Conservation (phyloP, 2,113 vertebrate genomes). For the Gallinago jamesoni region DNA sequence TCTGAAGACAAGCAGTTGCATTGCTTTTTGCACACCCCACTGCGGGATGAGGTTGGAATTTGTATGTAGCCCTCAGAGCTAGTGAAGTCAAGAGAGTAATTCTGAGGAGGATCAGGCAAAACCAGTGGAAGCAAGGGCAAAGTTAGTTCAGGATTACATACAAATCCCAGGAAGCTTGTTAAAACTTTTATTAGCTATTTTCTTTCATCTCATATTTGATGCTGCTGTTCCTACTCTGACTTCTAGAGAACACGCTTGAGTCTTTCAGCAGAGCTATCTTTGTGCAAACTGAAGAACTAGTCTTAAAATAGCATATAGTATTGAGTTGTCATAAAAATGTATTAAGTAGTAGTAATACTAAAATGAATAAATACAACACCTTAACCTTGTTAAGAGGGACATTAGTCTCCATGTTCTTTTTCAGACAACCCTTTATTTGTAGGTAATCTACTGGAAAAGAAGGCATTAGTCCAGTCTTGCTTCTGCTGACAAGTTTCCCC, state of each 20-base stretch:
- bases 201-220: neutral
- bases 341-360: neutral
- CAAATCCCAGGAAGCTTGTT: neutral
- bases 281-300: neutral
- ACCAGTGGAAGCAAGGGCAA: neutral
- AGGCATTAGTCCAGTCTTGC: neutral
- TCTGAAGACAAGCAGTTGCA: neutral
- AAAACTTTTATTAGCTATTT: neutral
- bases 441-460: neutral
- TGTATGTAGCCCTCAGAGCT: neutral
- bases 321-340: neutral
- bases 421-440: neutral
- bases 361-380: neutral
- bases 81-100: neutral
- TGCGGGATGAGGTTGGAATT: neutral
- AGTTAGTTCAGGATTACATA: neutral
- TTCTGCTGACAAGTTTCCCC: neutral
- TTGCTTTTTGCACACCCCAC: fast-evolving
- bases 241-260: neutral
- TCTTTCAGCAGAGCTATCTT: neutral
- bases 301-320: neutral
- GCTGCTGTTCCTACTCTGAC: neutral
- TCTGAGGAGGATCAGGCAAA: neutral
- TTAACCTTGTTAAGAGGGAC: neutral
- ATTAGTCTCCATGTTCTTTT: neutral